phyloP scores from a whole-genome alignment of 2,888 invertebrate species.

The Eupithecia tripunctaria region DNA sequence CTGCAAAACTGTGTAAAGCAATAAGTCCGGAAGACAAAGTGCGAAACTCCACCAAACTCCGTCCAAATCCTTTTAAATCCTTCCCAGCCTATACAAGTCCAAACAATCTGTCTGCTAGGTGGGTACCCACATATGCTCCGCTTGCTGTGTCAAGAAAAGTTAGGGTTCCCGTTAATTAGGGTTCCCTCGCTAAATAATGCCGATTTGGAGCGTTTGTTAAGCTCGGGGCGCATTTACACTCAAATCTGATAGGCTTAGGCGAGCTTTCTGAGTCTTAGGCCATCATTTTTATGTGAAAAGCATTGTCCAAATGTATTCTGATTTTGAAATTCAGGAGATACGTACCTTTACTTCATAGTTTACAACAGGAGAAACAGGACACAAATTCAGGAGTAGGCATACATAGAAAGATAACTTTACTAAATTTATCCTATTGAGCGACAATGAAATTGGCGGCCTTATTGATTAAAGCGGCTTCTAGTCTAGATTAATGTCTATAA shows the following conservation, averaged over 20 bases:
- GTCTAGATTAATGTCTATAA: too few species aligned
- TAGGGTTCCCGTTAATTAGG: constrained; percentile 74
- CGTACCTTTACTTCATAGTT: not conserved
- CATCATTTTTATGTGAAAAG: not conserved
- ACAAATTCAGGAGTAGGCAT: too few species aligned
- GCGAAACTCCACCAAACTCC: constrained; percentile 53
- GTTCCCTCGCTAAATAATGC: constrained; percentile 68
- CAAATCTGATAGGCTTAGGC: not conserved
- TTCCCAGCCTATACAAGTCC: constrained; percentile 63
- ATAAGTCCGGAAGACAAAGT: constrained; percentile 45
- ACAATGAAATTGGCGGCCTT: not conserved
- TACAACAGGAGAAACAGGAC: too few species aligned
- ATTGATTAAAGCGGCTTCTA: not conserved
- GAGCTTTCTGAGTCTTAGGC: not conserved
- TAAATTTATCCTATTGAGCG: not conserved
- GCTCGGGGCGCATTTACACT: constrained; percentile 48
- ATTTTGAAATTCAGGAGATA: not conserved
- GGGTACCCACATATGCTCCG: constrained; percentile 59
- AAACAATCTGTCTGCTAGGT: constrained; percentile 63
- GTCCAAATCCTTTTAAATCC: constrained; percentile 60
- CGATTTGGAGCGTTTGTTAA: constrained; percentile 74
- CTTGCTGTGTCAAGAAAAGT: constrained; percentile 72
- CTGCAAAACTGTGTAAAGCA: constrained; percentile 33
- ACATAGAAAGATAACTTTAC: too few species aligned
- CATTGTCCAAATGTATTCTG: not conserved